Evolutionary conservation across 1,140 invertebrate species (phyloP), one percentile per base, ranked within the genome.

Genomic region (Marisa cornuarietis): DNA sequence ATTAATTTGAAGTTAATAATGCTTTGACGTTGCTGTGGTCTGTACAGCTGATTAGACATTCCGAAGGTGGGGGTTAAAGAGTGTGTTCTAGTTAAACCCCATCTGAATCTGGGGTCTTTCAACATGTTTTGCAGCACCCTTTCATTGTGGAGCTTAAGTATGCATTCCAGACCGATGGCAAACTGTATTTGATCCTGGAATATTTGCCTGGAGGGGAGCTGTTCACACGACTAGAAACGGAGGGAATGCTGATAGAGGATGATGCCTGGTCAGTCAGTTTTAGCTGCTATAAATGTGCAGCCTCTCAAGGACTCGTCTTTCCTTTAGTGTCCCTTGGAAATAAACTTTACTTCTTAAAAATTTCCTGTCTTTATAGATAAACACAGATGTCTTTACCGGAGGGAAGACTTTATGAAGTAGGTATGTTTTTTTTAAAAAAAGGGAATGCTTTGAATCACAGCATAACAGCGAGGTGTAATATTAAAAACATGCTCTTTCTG

Each of bases 91-190:
- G 26, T 26, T 26, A n/a, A n/a, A 26, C 9, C 8, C 9, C 5
- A 42, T 5, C 31, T 42, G 31, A 69, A n/a, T n/a, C n/a, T n/a
- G n/a, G n/a, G n/a, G n/a, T n/a, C n/a, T n/a, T n/a, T n/a, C n/a
- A n/a, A n/a, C 16, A 13, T 20, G 24, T 69, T 6, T 94, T 94
- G 80, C 91, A 98, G 96, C 98, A 99, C 93, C 98, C 98, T 74
- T 99, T 99, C 91, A 98, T 99, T 89, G 98, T 99, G 84, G 97
- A 99, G 92, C 93, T 99, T 89, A 96, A 97, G 86, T 99, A 99
- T 92, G 98, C 98, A 84, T 99, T 99, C 91, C 98, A 99, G 95
- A 99, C 98, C 79, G 96, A 95, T 87, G 97, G 91, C 71, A 99
- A 99, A 93, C 91, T 99, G 81, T 99, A 99, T 92, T 93, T 99